Evolutionary conservation across 2,888 invertebrate species (phyloP).

Genomic region (Galerucella pusilla): DNA sequence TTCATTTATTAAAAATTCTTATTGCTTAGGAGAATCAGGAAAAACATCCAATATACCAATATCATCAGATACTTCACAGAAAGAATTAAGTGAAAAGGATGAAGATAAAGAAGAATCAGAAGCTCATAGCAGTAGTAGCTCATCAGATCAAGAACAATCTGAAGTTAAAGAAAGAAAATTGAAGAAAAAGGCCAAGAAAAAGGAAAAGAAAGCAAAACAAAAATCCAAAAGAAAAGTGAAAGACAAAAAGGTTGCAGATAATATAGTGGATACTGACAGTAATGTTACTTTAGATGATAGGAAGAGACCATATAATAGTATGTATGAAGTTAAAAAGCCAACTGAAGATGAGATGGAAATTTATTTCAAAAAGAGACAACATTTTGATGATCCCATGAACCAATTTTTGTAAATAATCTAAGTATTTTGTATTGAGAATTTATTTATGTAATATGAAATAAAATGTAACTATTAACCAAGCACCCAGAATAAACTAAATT

Average conservation of each 20-base stretch:
- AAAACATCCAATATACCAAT: constrained; percentile 51
- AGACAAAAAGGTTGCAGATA: constrained; percentile 67
- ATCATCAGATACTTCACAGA: constrained; percentile 34
- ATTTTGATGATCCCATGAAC: constrained; percentile 95
- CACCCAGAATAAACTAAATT: no score
- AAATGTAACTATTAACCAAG: no score
- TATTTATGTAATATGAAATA: no score
- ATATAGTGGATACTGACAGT: constrained; percentile 23
- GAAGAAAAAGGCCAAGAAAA: constrained; percentile 58
- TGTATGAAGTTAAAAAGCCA: constrained; percentile 84
- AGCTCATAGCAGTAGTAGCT: constrained; percentile 38
- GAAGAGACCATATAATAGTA: constrained; percentile 93
- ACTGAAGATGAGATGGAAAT: constrained; percentile 95
- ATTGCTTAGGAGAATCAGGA: constrained; percentile 85
- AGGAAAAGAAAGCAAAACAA: constrained; percentile 63
- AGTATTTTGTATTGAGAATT: no score
- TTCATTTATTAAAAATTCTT: constrained; percentile 89
- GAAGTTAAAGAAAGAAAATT: constrained; percentile 66
- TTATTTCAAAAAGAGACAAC: constrained; percentile 84
- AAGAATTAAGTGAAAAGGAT: constrained; percentile 52
- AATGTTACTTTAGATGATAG: constrained; percentile 81
- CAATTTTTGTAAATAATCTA: constrained; percentile 63
- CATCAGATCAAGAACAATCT: constrained; percentile 49
- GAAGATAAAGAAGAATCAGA: constrained; percentile 47
- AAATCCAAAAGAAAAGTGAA: constrained; percentile 63